Evolutionary conservation across 1,140 invertebrate species (phyloP).

Genomic region (Choristoneura fumiferana): DNA sequence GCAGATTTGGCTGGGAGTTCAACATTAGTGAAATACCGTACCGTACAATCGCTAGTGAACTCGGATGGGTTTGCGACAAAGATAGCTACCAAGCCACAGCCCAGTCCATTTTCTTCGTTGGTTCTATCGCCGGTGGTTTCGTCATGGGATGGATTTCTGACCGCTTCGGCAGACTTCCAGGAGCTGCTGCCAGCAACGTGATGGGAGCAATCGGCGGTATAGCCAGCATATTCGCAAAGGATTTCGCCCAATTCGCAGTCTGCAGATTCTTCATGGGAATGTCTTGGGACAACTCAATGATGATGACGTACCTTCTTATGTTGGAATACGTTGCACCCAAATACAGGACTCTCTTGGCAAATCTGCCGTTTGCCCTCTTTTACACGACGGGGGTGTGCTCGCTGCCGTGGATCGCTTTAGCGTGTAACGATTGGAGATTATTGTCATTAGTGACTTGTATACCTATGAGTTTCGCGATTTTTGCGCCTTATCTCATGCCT

Average conservation of each 20-base stretch:
- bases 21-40: conserved; percentile 75
- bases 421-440: conserved; percentile 83
- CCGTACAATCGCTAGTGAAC: conserved; percentile 59
- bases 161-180: conserved; percentile 82
- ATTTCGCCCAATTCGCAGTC: conserved; percentile 80
- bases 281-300: conserved; percentile 89
- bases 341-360: conserved; percentile 80
- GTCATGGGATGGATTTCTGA: conserved; percentile 84
- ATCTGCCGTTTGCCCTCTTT: conserved; percentile 81
- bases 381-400: conserved; percentile 81
- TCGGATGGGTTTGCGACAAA: conserved; percentile 83
- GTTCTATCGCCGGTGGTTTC: conserved; percentile 84
- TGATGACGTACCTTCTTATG: conserved; percentile 81
- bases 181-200: conserved; percentile 81
- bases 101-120: conserved; percentile 82
- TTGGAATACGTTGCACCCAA: conserved; percentile 83
- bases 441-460: conserved; percentile 80
- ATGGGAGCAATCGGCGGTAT: conserved; percentile 82
- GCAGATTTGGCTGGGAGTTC: conserved; percentile 81
- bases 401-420: conserved; percentile 82
- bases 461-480: conserved; percentile 61
- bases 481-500: conserved; percentile 80
- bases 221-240: conserved; percentile 80
- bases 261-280: conserved; percentile 83
- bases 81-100: conserved; percentile 82